phyloP scores from a whole-genome alignment of 2,113 vertebrate species.

The Cyprinus carpio region DNA sequence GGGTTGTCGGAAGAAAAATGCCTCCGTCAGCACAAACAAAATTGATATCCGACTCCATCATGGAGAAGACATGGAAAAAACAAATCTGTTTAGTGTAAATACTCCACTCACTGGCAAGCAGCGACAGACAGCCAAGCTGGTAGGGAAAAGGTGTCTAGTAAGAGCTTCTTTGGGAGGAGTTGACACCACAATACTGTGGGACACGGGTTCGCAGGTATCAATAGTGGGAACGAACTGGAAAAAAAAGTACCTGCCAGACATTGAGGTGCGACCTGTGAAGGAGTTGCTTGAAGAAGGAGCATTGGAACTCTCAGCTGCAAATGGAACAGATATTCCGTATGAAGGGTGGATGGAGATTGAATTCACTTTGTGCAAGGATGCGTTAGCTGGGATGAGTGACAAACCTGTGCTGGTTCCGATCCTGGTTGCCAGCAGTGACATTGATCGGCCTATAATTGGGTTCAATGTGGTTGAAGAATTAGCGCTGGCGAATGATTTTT shows the following conservation, averaged over 20 bases:
- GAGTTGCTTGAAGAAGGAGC: constrained; percentile 15
- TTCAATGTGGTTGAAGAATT: background rate
- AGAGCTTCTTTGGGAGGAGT: background rate
- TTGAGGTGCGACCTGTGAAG: background rate
- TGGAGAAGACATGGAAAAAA: background rate
- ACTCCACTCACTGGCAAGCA: background rate
- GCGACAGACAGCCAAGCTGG: background rate
- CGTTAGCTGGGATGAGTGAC: constrained; percentile 15
- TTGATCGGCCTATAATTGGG: background rate
- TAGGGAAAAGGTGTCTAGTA: background rate
- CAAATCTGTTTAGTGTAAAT: background rate
- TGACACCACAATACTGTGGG: background rate
- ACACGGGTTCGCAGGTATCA: constrained; percentile 20
- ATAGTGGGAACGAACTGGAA: constrained; percentile 2
- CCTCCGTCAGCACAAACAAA: too few species aligned
- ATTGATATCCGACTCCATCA: background rate
- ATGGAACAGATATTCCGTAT: constrained; percentile 26
- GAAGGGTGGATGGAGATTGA: constrained; percentile 40
- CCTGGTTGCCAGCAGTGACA: background rate
- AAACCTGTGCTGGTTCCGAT: background rate
- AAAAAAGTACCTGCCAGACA: background rate
- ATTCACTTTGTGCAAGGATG: constrained; percentile 12
- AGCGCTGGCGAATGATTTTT: background rate
- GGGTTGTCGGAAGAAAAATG: background rate
- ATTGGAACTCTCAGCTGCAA: constrained; percentile 5